Base-by-base conservation (phyloP, 2,113 vertebrate species). In the Chauna torquata region DNA sequence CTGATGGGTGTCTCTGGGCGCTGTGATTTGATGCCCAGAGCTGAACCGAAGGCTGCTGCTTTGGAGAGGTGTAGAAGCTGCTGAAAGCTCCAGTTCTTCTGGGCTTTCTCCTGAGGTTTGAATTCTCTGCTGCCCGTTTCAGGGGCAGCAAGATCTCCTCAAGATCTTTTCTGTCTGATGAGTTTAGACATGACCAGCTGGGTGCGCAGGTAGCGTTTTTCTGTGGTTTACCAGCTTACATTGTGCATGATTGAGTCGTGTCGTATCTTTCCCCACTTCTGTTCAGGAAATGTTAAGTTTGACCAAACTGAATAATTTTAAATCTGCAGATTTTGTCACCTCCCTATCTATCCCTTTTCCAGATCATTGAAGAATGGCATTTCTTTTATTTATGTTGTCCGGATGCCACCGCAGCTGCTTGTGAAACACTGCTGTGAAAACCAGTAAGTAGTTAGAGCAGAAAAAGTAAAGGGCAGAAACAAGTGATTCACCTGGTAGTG, bases 211-310 rank as follows among this genome's bases (percentile, higher is more conserved):
- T 2, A 11, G 12, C 20, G 4, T 59, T 38, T 70, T 16, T 13
- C 40, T 3, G 8, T 14, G 0, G 66, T 24, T 24, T n/a, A 57
- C 36, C 49, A 13, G 30, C 44, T 68, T 49, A 34, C 2, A 0
- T 8, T 17, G 55, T 10, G 23, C 32, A 3, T 3, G 50, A 6
- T 38, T 5, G 57, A 38, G 42, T 42, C 23, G 9, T 38, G 30
- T 10, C 59, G 45, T 34, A 6, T 28, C 76, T 55, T 55, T 40
- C 65, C 24, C 28, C 9, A 2, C 44, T 36, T 59, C n/a, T 30
- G 59, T 34, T 11, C 38, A 9, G 59, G 65, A 69, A 25, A 65
- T 30, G 23, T 7, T 77, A 64, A 28, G 27, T 64, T 22, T 49
- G 69, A 38, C 34, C 69, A 54, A 27, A 32, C 7, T n/a, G 28